Evolutionary conservation across 2,888 invertebrate genomes (phyloP), one percentile per base, ranked within the genome.

Genomic region (Odontocolon sp.): DNA sequence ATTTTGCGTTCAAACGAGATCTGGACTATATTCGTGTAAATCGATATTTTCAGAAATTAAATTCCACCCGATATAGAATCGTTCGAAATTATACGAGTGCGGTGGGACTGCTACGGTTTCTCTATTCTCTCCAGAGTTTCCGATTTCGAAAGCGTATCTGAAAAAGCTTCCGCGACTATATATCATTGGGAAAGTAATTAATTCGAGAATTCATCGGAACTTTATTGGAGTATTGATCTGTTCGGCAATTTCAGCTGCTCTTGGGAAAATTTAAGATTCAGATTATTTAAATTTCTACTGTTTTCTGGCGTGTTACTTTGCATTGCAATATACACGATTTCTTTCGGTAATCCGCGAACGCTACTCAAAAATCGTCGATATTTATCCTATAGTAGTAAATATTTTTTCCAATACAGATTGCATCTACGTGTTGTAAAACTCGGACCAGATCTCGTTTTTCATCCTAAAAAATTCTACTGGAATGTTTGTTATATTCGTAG

Each of bases 31-130:
- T 75, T 70, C 28, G 40, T 28, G 21, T 66, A 18, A 50, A 59
- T 70, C 70, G 70, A 70, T 70, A 75, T 59, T 59, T 42, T 21
- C 11, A 11, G 69, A 69, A 70, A 75, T 75, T 64, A 70, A 75
- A 75, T 75, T 70, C 26, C 50, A 18, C 36, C 70, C 42, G 50
- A n/a, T n/a, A n/a, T 66, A n/a, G 45, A 71, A 67, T 42, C 23
- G 38, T 47, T 26, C 31, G 59, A 14, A 76, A 66, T 71, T 57
- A 71, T 47, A 45, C 54, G 59, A 38, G 52, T 36, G 59, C n/a
- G 6, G 5, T 40, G 5, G n/a, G 16, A 16, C 16, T 40, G 57
- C 23, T n/a, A 14, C 11, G 14, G 38, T 26, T 50, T 28, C 40
- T 9, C 36, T 26, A 16, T 21, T 56, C 26, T 40, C 33, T 45